A percentile compares a stretch with the other conserved stretches of the same genome.
phyloP scores from a whole-genome alignment of 2,113 vertebrate genomes.

The Nansenia antarctica region DNA sequence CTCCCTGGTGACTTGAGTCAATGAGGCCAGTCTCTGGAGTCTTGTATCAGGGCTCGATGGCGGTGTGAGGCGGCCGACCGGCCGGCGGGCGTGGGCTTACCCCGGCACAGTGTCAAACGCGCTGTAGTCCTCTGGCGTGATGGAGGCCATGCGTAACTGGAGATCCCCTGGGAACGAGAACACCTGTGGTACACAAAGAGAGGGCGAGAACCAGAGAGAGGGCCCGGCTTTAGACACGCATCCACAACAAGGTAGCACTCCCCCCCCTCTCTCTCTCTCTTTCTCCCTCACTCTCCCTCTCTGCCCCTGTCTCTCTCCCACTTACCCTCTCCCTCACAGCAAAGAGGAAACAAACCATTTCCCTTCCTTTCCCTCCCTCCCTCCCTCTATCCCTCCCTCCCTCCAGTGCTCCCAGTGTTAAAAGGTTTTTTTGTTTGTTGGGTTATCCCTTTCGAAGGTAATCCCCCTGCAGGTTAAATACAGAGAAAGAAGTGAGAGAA shows the following conservation, averaged over 20 bases:
- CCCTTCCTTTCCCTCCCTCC: slow-evolving; percentile 4
- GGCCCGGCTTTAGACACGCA: slow-evolving; percentile 45
- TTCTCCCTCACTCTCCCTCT: background rate
- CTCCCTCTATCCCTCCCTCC: slow-evolving; percentile 15
- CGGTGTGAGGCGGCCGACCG: background rate
- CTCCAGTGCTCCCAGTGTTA: slow-evolving; percentile 28
- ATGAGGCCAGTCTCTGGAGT: slow-evolving; percentile 42
- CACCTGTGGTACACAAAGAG: slow-evolving; percentile 81
- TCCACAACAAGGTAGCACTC: slow-evolving; percentile 15
- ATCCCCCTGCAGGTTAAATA: slow-evolving; percentile 71
- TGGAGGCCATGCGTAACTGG: slow-evolving; percentile 91
- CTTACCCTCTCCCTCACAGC: slow-evolving; percentile 15
- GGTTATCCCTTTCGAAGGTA: slow-evolving; percentile 69
- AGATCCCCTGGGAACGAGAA: slow-evolving; percentile 91
- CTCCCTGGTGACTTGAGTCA: slow-evolving; percentile 52
- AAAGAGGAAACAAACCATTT: slow-evolving; percentile 30
- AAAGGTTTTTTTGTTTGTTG: slow-evolving; percentile 65
- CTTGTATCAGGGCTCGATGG: slow-evolving; percentile 47
- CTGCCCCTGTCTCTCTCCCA: background rate
- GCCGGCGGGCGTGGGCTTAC: slow-evolving; percentile 65
- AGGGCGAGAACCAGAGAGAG: slow-evolving; percentile 31
- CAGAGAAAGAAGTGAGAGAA: slow-evolving; percentile 65
- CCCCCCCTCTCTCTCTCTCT: background rate
- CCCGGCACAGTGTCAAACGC: slow-evolving; percentile 72
- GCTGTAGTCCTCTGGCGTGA: slow-evolving; percentile 88